Evolutionary conservation across 2,888 invertebrate genomes (phyloP), one percentile per base, ranked within the genome.

Genomic region (Drosophila helvetica): DNA sequence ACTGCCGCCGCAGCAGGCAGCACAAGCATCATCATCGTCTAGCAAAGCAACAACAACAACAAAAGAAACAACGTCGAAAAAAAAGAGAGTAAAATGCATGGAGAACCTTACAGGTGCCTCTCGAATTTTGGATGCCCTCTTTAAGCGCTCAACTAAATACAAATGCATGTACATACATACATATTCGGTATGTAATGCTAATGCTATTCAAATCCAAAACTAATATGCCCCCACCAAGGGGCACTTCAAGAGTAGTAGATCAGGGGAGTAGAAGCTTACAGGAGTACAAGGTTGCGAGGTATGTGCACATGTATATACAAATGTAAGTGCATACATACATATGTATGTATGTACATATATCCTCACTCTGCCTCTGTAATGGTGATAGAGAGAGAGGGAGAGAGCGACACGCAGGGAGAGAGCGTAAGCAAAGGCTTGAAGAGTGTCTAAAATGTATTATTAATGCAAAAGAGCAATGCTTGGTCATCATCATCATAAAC

Each of bases 371-470:
- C n/a, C n/a, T n/a, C n/a, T n/a, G n/a, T n/a, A n/a, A n/a, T n/a
- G n/a, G n/a, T n/a, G n/a, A n/a, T n/a, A n/a, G n/a, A 12, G 12
- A 12, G 33, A 38, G 15, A 15, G 15, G 0, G 38, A n/a, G 38
- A 38, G 15, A 38, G 64, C 69, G 65, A 74, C 27, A 60, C 59
- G 48, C 79, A 70, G 63, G 58, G 55, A 47, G 67, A 25, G 38
- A 38, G 7, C 15, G 38, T n/a, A 4, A 38, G 38, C 33, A 15
- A 5, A 5, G 5, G 12, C 60, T 58, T 57, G 77, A 66, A 66
- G 79, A 86, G 81, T 86, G 74, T 78, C 87, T 82, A 81, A 82
- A 87, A 82, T 82, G 82, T 85, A 79, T 82, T 87, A 87, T 87
- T 85, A 87, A 85, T 79, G 79, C 77, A 81, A 85, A 78, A 82